Evolutionary conservation across 2,113 vertebrate genomes (phyloP).

Genomic region (Atherinomorus stipes): DNA sequence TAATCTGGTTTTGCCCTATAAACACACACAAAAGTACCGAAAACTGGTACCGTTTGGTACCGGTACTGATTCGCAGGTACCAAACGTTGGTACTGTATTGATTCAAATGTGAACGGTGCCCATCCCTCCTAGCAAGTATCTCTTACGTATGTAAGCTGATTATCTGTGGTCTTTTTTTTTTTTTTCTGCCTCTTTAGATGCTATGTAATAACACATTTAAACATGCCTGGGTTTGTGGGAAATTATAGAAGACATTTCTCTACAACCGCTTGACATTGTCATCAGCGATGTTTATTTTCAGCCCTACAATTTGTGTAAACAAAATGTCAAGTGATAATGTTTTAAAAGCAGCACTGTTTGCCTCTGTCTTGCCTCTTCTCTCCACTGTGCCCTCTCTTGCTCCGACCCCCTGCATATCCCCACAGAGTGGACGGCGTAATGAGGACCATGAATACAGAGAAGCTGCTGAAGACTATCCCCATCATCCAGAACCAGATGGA

Average conservation of each 20-base stretch:
- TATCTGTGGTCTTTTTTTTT: too few species aligned
- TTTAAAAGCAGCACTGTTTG: not conserved
- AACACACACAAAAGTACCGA: too few species aligned
- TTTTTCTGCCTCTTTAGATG: too few species aligned
- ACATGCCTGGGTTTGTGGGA: not conserved
- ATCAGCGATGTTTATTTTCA: not conserved
- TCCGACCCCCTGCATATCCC: conserved; percentile 14
- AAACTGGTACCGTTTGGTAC: too few species aligned
- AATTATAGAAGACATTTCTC: not conserved
- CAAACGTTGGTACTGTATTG: too few species aligned
- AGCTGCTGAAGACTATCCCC: conserved; percentile 97
- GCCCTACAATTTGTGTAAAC: not conserved
- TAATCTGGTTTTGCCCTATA: too few species aligned
- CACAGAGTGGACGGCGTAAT: conserved; percentile 95
- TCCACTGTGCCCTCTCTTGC: conserved; percentile 1
- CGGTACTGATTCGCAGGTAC: too few species aligned
- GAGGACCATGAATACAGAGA: conserved; percentile 99
- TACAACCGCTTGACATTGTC: not conserved
- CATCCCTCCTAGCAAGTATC: too few species aligned
- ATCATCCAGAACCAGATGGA: conserved; percentile 99
- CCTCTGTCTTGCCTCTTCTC: not conserved
- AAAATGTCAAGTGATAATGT: not conserved
- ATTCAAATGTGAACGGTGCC: too few species aligned
- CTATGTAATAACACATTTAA: not conserved
- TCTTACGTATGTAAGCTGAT: not conserved